Conservation (phyloP, 1,140 invertebrate genomes). For the Euura saliciscinereae region DNA sequence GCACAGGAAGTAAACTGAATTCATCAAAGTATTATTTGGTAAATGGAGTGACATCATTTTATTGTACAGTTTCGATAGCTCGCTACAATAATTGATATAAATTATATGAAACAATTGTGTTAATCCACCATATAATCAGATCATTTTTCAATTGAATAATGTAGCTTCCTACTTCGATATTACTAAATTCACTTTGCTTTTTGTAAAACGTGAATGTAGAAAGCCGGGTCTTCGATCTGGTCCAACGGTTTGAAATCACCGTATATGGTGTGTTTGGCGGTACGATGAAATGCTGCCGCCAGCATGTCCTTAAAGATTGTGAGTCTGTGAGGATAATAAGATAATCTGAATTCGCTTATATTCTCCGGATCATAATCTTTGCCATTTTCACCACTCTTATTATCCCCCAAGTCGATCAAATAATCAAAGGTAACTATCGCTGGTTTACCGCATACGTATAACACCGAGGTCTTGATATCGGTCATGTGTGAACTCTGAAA, state of each 20-base stretch:
- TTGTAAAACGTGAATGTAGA: slow-evolving; percentile 84
- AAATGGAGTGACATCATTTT: too few relatives aligned
- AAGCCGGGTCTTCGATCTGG: slow-evolving; percentile 71
- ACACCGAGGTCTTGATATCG: slow-evolving; percentile 82
- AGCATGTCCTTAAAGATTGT: slow-evolving; percentile 74
- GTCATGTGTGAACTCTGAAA: slow-evolving; percentile 78
- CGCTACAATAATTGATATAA: neutral
- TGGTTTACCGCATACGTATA: slow-evolving; percentile 76
- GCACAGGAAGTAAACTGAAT: too few relatives aligned
- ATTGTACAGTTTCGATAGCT: too few relatives aligned
- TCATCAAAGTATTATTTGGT: too few relatives aligned
- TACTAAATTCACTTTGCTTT: slow-evolving; percentile 53
- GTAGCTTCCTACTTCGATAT: neutral
- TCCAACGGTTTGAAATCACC: slow-evolving; percentile 80
- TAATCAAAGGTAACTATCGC: slow-evolving; percentile 82
- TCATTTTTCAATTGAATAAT: neutral
- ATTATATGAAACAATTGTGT: neutral
- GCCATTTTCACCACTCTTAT: slow-evolving; percentile 43
- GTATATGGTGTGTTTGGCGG: slow-evolving; percentile 72
- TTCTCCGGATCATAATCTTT: slow-evolving; percentile 27
- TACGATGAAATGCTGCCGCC: slow-evolving; percentile 71
- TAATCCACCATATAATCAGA: neutral
- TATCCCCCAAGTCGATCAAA: slow-evolving; percentile 65
- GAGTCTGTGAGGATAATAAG: slow-evolving; percentile 84
- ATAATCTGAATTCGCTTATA: slow-evolving; percentile 78